phyloP scores from a whole-genome alignment of 2,797 vertebrate genomes.

The Eulemur coronatus region DNA sequence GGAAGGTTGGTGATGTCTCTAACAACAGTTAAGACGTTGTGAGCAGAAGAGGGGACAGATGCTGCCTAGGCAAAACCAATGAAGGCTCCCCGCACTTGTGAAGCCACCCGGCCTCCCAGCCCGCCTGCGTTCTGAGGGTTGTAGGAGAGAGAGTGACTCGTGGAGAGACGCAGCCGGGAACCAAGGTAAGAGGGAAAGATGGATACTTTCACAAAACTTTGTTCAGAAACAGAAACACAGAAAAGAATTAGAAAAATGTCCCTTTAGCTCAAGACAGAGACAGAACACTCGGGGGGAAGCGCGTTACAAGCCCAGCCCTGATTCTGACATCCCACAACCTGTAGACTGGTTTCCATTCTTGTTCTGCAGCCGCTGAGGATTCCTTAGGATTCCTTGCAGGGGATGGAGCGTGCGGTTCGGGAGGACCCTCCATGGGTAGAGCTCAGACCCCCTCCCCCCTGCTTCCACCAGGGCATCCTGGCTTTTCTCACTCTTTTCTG shows the following conservation, averaged over 20 bases:
- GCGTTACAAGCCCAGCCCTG: background rate
- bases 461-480: background rate
- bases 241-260: background rate
- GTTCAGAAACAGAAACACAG: background rate
- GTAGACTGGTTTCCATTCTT: background rate
- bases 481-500: background rate
- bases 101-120: background rate
- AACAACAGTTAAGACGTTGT: background rate
- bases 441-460: background rate
- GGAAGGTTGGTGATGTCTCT: background rate
- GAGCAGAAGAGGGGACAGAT: background rate
- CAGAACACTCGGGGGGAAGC: background rate
- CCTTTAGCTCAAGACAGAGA: background rate
- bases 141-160: background rate
- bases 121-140: background rate
- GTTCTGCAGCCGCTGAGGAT: background rate
- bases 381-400: background rate
- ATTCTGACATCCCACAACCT: rapidly evolving
- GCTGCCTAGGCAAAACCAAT: background rate
- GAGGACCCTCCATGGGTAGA: background rate
- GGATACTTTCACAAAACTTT: background rate
- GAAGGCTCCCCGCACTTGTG: background rate
- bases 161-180: background rate
- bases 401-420: background rate
- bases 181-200: background rate